These are phyloP conservation scores for Drosophila kanekoi DNA, from an alignment of 2,888 invertebrate species.

Conservation along the genomic window DNA sequence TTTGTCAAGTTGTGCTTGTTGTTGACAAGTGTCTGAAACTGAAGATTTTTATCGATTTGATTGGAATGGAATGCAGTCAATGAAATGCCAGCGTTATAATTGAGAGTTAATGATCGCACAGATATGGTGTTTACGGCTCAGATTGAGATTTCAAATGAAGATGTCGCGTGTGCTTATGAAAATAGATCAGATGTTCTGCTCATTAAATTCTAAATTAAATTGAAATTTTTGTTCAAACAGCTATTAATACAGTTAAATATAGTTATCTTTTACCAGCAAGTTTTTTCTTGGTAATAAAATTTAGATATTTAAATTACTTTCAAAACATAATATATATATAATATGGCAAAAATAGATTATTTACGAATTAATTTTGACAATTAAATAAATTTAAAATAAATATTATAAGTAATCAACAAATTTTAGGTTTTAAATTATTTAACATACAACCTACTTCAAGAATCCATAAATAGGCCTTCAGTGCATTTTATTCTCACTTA, in stretches of 20 bases:
- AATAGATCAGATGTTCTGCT: conserved; percentile 1
- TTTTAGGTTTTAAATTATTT: too few species aligned
- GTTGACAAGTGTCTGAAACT: conserved; percentile 46
- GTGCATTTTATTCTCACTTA: too few species aligned
- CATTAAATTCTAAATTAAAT: not conserved
- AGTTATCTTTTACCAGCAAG: too few species aligned
- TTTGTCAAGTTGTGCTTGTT: conserved; percentile 25
- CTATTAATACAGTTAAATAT: not conserved
- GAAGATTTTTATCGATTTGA: conserved; percentile 50
- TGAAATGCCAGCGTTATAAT: conserved; percentile 47
- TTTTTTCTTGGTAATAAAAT: too few species aligned
- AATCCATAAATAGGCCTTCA: too few species aligned
- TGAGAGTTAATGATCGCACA: conserved; percentile 39
- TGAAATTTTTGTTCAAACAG: not conserved
- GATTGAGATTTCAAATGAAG: conserved; percentile 38
- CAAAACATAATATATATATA: too few species aligned
- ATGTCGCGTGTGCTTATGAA: conserved; percentile 27
- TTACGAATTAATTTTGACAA: too few species aligned
- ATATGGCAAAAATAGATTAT: too few species aligned
- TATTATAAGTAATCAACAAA: too few species aligned
- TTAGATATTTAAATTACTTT: too few species aligned
- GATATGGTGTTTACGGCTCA: conserved; percentile 22
- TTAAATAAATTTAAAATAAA: too few species aligned
- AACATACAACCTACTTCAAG: too few species aligned
- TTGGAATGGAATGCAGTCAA: conserved; percentile 46